Percentiles rank a stretch among this genome's conserved stretches.
Evolutionary conservation across 1,140 invertebrate species (phyloP).

Genomic region (Cepaea nemoralis): DNA sequence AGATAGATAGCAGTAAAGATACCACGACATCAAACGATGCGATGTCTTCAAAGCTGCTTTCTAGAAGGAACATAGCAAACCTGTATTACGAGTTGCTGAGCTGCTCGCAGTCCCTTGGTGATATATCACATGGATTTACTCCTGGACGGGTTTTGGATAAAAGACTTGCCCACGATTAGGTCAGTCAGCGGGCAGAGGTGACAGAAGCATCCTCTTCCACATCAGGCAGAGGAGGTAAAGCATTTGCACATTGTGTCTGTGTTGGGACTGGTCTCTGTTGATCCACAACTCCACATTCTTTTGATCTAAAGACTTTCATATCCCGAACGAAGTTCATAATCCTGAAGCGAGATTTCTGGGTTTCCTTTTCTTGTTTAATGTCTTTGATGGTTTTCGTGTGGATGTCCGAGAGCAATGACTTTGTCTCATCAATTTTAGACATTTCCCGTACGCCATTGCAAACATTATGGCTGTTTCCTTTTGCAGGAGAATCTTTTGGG

Average conservation of each 20-base stretch:
- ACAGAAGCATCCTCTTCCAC: background rate
- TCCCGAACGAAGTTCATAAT: background rate
- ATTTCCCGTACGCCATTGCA: background rate
- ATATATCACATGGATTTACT: no score
- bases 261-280: background rate
- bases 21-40: no score
- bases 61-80: no score
- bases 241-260: background rate
- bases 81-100: no score
- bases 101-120: no score
- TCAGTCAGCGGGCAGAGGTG: no score
- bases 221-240: constrained; percentile 2
- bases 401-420: background rate
- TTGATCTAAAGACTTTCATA: background rate
- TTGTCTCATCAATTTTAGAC: background rate
- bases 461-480: background rate
- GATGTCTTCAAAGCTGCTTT: no score
- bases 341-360: background rate
- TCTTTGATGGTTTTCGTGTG: background rate
- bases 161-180: no score
- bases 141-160: no score
- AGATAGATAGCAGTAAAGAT: no score
- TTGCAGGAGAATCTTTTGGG: background rate
- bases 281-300: background rate
- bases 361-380: background rate